These are phyloP conservation scores for Myotis yumanensis DNA, from an alignment of 2,113 vertebrate genomes.

Conservation along the genomic window DNA sequence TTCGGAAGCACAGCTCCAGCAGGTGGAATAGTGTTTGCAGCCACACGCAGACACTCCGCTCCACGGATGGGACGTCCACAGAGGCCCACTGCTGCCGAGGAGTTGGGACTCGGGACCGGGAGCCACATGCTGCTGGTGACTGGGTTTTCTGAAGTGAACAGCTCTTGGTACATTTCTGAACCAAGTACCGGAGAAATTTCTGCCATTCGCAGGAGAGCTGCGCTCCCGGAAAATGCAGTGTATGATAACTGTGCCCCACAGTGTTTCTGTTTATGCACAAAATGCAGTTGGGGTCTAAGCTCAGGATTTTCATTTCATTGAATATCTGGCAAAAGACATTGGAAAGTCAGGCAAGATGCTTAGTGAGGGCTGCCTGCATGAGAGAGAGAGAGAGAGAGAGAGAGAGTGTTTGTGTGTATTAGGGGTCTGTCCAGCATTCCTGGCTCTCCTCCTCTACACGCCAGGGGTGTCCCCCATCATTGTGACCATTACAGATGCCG, in stretches of 20 bases:
- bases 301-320: background rate
- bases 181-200: background rate
- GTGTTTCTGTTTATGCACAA: background rate
- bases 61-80: rapidly evolving
- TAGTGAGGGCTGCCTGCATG: background rate
- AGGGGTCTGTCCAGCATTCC: background rate
- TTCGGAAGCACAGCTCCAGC: rapidly evolving
- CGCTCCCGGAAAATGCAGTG: background rate
- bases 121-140: background rate
- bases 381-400: no score
- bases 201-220: background rate
- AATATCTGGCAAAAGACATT: background rate
- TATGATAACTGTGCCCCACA: background rate
- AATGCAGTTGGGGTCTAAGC: background rate
- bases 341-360: background rate
- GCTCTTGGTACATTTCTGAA: background rate
- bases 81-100: background rate
- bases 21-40: no score
- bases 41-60: rapidly evolving
- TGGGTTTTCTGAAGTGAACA: background rate
- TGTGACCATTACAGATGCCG: background rate
- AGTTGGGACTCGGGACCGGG: background rate
- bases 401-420: background rate
- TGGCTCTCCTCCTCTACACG: background rate
- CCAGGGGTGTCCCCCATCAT: background rate